These are phyloP conservation scores for Sphinx pinastri DNA, from an alignment of 2,888 invertebrate genomes.

Conservation along the genomic window DNA sequence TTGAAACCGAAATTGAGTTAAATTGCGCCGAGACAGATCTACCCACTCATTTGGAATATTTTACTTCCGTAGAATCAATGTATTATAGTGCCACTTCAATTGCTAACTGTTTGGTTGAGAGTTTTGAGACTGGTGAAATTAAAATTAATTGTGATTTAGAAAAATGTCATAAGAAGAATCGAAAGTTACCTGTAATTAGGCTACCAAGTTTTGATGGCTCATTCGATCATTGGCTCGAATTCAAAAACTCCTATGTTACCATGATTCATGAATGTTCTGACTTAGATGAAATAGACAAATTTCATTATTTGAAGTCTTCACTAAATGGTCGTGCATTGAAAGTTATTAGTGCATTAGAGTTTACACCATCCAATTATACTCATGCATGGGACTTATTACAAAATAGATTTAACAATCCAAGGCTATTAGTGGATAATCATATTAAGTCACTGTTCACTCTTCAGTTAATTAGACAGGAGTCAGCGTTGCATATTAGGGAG, in stretches of 20 bases:
- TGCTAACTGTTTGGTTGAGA: no score
- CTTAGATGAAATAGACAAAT: not conserved
- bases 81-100: no score
- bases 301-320: not conserved
- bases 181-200: not conserved
- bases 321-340: not conserved
- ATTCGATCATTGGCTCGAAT: not conserved
- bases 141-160: no score
- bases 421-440: conserved; percentile 31
- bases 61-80: not conserved
- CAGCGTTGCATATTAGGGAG: not conserved
- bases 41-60: not conserved
- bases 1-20: not conserved
- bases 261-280: not conserved
- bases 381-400: not conserved
- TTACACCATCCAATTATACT: not conserved
- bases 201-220: not conserved
- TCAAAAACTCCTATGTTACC: not conserved
- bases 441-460: conserved; percentile 33
- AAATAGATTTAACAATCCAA: conserved; percentile 32
- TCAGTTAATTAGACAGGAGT: conserved; percentile 31
- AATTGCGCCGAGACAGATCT: not conserved
- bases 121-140: no score
- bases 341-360: not conserved
- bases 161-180: no score